Evolutionary conservation across 2,888 invertebrate genomes (phyloP).

Genomic region (Chrysolina haemoptera): DNA sequence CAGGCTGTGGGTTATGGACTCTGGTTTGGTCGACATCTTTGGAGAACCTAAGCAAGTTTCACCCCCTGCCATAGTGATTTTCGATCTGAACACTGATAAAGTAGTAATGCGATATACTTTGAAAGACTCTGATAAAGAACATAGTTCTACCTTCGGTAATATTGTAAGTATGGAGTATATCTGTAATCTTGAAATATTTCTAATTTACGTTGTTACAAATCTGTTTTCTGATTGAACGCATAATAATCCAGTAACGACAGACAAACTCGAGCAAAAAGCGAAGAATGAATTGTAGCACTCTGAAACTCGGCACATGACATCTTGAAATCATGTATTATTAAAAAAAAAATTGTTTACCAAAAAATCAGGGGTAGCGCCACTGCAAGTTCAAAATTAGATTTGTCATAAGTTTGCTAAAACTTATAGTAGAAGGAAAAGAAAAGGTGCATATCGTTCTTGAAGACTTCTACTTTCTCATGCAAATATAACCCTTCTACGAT

Average conservation of each 20-base stretch:
- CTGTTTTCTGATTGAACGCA: not conserved
- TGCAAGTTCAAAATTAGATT: no score
- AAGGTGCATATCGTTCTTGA: no score
- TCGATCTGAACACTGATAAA: conserved; percentile 83
- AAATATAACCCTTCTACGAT: no score
- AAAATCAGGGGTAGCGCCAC: no score
- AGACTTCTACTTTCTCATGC: no score
- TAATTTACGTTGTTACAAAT: not conserved
- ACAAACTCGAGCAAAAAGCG: not conserved
- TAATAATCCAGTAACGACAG: no score
- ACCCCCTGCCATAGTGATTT: conserved; percentile 79
- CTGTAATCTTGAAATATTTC: not conserved
- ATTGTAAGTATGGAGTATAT: conserved; percentile 74
- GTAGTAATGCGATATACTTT: conserved; percentile 80
- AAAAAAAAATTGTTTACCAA: no score
- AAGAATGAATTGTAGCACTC: no score
- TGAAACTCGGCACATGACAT: no score
- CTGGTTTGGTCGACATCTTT: conserved; percentile 83
- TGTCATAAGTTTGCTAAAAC: no score
- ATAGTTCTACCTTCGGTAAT: conserved; percentile 86
- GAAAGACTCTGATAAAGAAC: conserved; percentile 80
- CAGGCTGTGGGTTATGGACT: conserved; percentile 87
- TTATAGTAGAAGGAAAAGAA: no score
- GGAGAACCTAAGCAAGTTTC: conserved; percentile 77
- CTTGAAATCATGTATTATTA: no score